Evolutionary conservation across 2,888 invertebrate genomes (phyloP).

Genomic region (Melieria picta): DNA sequence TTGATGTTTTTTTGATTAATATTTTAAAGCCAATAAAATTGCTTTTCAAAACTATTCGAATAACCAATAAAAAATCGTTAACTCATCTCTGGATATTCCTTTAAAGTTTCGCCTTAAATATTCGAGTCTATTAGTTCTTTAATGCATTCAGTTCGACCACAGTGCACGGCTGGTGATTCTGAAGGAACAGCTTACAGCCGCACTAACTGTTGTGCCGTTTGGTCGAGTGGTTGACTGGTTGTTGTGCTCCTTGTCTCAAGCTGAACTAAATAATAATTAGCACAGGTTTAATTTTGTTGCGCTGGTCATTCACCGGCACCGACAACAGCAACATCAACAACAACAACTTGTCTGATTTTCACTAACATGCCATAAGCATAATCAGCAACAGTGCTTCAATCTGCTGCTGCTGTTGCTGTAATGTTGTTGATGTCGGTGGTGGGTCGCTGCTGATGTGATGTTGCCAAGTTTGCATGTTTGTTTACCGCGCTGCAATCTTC

Average conservation of each 20-base stretch:
- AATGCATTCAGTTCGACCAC: too few relatives aligned
- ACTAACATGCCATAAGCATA: not conserved
- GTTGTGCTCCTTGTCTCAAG: conserved; percentile 5
- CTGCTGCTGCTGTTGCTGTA: not conserved
- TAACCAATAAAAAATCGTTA: too few relatives aligned
- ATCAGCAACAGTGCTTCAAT: not conserved
- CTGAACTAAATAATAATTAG: conserved; percentile 61
- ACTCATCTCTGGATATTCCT: too few relatives aligned
- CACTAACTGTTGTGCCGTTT: not conserved
- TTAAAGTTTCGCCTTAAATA: too few relatives aligned
- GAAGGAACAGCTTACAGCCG: too few relatives aligned
- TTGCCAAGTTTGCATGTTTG: conserved; percentile 4
- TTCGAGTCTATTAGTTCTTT: too few relatives aligned
- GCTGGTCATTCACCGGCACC: conserved; percentile 40
- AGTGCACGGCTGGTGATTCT: too few relatives aligned
- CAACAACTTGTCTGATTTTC: not conserved
- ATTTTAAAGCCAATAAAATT: too few relatives aligned
- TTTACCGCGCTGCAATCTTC: not conserved
- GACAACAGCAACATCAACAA: not conserved
- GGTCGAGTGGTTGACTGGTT: conserved; percentile 1
- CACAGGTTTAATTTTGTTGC: conserved; percentile 52
- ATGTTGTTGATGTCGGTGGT: not conserved
- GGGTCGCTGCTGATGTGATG: not conserved
- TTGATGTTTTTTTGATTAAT: too few relatives aligned
- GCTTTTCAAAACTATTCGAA: too few relatives aligned